phyloP scores from a whole-genome alignment of 2,888 invertebrate genomes.

The Drosophila dives region DNA sequence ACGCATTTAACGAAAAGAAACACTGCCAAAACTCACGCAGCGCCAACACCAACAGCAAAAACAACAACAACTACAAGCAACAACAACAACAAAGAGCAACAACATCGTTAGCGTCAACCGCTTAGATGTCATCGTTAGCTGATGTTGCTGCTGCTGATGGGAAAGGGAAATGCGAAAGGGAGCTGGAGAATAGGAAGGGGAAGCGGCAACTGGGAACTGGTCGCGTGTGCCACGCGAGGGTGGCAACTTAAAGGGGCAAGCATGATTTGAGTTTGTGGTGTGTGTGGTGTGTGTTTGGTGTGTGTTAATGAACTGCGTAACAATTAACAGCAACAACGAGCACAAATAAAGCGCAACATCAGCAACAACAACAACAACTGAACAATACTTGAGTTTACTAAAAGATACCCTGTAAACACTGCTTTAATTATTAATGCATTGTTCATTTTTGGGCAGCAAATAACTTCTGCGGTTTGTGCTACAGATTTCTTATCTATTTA shows the following conservation, averaged over 20 bases:
- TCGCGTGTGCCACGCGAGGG: slow-evolving; percentile 78
- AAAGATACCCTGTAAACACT: background rate
- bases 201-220: slow-evolving; percentile 37
- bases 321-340: slow-evolving; percentile 70
- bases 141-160: slow-evolving; percentile 45
- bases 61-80: slow-evolving; percentile 16
- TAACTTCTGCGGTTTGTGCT: no score
- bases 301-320: slow-evolving; percentile 78
- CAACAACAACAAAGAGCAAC: slow-evolving; percentile 32
- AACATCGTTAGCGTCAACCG: slow-evolving; percentile 66
- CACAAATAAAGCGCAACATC: slow-evolving; percentile 50
- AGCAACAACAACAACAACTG: slow-evolving; percentile 27
- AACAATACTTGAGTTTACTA: background rate
- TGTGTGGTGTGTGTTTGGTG: slow-evolving; percentile 24
- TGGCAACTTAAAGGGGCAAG: slow-evolving; percentile 62
- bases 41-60: slow-evolving; percentile 65
- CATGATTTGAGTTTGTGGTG: slow-evolving; percentile 43
- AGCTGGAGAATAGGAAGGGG: slow-evolving; percentile 7
- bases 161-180: slow-evolving; percentile 21
- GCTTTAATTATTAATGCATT: no score
- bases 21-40: slow-evolving; percentile 79
- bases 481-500: no score
- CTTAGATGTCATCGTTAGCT: slow-evolving; percentile 78
- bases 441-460: no score
- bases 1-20: slow-evolving; percentile 76